These are phyloP conservation scores for Shargacucullia verbasci DNA, from an alignment of 2,888 invertebrate species.

Conservation along the genomic window DNA sequence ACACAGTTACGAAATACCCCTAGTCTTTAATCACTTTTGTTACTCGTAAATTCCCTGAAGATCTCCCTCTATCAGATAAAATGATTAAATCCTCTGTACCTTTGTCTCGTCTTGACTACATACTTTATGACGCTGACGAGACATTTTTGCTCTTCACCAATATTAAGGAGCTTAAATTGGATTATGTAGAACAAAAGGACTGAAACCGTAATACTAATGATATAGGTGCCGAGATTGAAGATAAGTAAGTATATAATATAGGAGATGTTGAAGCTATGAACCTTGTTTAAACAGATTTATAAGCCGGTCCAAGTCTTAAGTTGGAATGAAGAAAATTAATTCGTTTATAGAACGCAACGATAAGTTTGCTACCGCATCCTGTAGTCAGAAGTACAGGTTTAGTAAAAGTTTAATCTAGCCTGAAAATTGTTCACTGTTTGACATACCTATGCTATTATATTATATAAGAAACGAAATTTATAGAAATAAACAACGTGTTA, in stretches of 20 bases:
- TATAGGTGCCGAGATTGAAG: too few relatives aligned
- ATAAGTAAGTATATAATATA: too few relatives aligned
- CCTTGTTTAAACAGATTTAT: background rate
- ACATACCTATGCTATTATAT: too few relatives aligned
- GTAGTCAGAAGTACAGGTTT: too few relatives aligned
- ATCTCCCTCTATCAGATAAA: slow-evolving; percentile 47
- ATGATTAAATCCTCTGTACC: slow-evolving; percentile 49
- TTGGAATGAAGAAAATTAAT: slow-evolving; percentile 36
- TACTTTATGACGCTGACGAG: slow-evolving; percentile 42
- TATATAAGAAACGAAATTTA: too few relatives aligned
- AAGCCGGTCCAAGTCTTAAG: slow-evolving; percentile 10
- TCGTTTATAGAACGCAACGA: slow-evolving; percentile 22
- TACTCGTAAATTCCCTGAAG: slow-evolving; percentile 46
- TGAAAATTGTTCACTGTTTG: too few relatives aligned
- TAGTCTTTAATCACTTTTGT: slow-evolving; percentile 48
- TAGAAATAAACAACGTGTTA: too few relatives aligned
- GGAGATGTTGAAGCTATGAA: too few relatives aligned
- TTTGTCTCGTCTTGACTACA: slow-evolving; percentile 49
- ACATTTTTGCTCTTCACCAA: slow-evolving; percentile 39
- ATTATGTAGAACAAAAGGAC: slow-evolving; percentile 42
- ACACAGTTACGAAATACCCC: slow-evolving; percentile 22
- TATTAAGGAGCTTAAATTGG: slow-evolving; percentile 41
- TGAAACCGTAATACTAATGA: slow-evolving; percentile 11
- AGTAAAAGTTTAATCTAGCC: too few relatives aligned
- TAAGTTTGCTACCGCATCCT: too few relatives aligned